Evolutionary conservation across 2,113 vertebrate genomes (phyloP).

Genomic region (Charina bottae): DNA sequence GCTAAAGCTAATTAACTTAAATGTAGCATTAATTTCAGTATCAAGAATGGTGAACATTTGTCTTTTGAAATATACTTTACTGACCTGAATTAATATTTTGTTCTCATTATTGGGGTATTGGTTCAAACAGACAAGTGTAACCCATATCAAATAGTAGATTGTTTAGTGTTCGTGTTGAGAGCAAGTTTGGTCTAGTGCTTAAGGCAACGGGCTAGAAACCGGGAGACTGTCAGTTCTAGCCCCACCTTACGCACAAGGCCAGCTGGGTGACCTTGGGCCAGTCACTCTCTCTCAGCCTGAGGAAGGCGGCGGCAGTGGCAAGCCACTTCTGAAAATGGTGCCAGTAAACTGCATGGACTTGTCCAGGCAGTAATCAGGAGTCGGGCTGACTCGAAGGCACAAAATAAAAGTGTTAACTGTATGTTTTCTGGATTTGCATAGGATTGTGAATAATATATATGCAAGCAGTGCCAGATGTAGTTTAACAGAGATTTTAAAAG

Average conservation of each 20-base stretch:
- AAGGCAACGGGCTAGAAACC: background rate
- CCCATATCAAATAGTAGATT: background rate
- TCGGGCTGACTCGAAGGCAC: background rate
- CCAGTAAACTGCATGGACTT: background rate
- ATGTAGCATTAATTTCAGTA: too few relatives aligned
- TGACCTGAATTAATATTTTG: background rate
- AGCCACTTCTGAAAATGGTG: background rate
- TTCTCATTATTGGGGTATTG: background rate
- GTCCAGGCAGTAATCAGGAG: background rate
- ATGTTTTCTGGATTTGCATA: background rate
- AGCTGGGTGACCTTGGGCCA: background rate
- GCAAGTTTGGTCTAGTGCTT: background rate
- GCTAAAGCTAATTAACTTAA: background rate
- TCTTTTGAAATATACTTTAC: too few relatives aligned
- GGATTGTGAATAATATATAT: too few relatives aligned
- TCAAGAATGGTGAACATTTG: too few relatives aligned
- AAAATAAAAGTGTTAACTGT: background rate
- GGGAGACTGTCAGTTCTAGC: background rate
- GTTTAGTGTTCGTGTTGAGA: background rate
- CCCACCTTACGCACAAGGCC: background rate
- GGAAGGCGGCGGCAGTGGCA: background rate
- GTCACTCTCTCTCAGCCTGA: background rate
- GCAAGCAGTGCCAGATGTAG: background rate
- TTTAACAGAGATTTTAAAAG: background rate
- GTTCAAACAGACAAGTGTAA: background rate